Percentiles rank a stretch among this genome's conserved stretches.
Evolutionary conservation across 2,113 vertebrate genomes (phyloP).

Genomic region (Gobio gobio): DNA sequence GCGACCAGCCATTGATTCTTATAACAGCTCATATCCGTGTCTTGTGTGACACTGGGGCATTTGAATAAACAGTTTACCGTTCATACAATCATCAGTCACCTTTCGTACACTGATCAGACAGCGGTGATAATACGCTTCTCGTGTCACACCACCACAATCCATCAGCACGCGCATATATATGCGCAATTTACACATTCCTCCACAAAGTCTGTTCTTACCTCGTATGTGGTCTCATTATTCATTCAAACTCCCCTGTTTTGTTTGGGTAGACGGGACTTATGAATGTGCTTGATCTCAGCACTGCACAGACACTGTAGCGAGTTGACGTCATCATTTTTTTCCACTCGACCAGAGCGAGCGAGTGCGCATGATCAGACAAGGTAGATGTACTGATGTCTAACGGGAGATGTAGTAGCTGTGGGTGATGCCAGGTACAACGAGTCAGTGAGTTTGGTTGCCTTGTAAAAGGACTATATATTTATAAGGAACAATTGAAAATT

Average conservation of each 20-base stretch:
- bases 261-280: neutral
- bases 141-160: neutral
- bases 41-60: neutral
- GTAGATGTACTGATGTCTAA: conserved; percentile 2
- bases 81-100: neutral
- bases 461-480: neutral
- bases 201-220: conserved; percentile 27
- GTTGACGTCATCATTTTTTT: conserved; percentile 53
- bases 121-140: neutral
- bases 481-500: neutral
- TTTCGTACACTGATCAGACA: neutral
- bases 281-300: conserved; percentile 27
- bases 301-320: conserved; percentile 45
- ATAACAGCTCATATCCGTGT: neutral
- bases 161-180: neutral
- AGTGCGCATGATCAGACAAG: conserved; percentile 50
- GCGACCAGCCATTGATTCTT: neutral
- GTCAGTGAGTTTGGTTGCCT: neutral
- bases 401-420: conserved; percentile 47
- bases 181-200: neutral
- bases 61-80: neutral
- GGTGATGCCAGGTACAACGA: neutral
- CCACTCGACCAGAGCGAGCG: neutral
- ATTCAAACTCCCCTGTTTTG: conserved; percentile 17
- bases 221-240: neutral